Evolutionary conservation across 1,140 invertebrate species (phyloP), one percentile per base, ranked within the genome.

Genomic region (Panulirus ornatus): DNA sequence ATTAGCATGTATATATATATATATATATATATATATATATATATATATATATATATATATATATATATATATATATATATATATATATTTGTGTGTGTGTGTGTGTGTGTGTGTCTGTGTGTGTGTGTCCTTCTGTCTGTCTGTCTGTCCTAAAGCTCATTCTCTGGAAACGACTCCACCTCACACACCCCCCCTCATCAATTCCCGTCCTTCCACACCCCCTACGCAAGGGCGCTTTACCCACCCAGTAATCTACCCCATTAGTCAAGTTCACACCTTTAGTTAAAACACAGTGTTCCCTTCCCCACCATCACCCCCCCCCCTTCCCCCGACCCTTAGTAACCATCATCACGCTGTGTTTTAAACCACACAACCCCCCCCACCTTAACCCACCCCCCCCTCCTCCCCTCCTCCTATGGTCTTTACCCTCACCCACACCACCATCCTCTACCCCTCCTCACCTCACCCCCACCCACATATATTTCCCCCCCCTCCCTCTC

Each of bases 1-100:
- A 27, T 79, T 27, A 42, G n/a, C 44, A 42, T 79, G 44, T 79
- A 42, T 38, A 38, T 76, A 1, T 79, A 42, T 47, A 14, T 79
- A 14, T 79, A 27, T 79, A 78, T 78, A 6, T 76, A 44, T 42
- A 11, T 42, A 42, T 44, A 2, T 44, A 36, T 76, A 6, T 76
- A 42, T 79, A 9, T 79, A 42, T 79, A 42, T 79, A 6, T 76
- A 36, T 36, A n/a, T 9, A 22, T 36, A 34, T 76, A 9, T 76
- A 34, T 76, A 34, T 73, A 11, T 16, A 27, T 22, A 11, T 22
- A 34, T 22, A 27, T 73, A 73, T 73, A 73, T 73, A 22, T 34
- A 73, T 73, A 16, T 73, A 16, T 73, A 73, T 34, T 11, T n/a
- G n/a, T n/a, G n/a, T n/a, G n/a, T n/a, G n/a, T n/a, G n/a, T n/a